These are phyloP conservation scores for Ptyas mucosa DNA, from an alignment of 2,113 vertebrate species.

Conservation along the genomic window DNA sequence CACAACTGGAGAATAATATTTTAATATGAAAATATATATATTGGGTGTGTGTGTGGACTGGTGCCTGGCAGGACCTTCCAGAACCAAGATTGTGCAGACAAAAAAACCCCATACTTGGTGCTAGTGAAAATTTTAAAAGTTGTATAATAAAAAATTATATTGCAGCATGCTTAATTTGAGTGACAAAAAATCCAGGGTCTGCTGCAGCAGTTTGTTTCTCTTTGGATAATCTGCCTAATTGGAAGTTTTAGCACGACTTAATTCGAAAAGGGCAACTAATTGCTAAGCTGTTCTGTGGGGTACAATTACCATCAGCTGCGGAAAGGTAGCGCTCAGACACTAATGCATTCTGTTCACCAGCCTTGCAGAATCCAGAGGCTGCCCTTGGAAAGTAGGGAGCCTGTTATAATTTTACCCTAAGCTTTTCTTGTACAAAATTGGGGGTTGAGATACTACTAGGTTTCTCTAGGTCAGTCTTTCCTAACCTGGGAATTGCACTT, in stretches of 20 bases:
- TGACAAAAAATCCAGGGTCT: background rate
- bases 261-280: background rate
- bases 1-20: background rate
- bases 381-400: background rate
- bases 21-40: background rate
- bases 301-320: background rate
- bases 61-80: background rate
- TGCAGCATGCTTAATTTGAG: background rate
- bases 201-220: background rate
- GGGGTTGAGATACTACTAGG: background rate
- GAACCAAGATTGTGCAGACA: background rate
- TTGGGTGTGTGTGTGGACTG: background rate
- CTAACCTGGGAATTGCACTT: background rate
- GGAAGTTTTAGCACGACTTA: slow-evolving; percentile 4
- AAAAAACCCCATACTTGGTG: background rate
- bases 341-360: background rate
- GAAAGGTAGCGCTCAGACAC: background rate
- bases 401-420: background rate
- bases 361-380: background rate
- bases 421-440: background rate
- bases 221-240: slow-evolving; percentile 5
- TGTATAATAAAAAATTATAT: background rate
- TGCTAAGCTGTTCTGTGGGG: background rate
- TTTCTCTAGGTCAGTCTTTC: background rate
- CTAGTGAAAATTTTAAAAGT: background rate